Base-by-base conservation (phyloP, 2,113 vertebrate genomes). In the Campylomormyrus tamandua region DNA sequence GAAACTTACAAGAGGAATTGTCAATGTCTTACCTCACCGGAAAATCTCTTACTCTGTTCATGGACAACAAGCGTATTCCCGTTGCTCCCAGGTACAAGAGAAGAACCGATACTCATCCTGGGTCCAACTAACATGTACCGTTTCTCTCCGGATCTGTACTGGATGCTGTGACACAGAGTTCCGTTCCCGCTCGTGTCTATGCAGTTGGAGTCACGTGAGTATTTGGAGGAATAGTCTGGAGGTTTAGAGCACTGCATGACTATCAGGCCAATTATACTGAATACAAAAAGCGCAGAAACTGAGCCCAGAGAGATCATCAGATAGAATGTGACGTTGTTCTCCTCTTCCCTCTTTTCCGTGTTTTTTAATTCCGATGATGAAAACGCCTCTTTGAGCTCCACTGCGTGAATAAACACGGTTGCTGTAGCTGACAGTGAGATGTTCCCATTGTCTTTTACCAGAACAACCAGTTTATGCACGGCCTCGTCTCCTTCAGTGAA, bases 311-410 rank as follows among this genome's bases (percentile, higher is more conserved):
- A 58, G 6, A 58, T 58, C 53, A 58, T 58, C 1, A 58, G 53
- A 58, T 58, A 58, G 5, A 58, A 24, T 24, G 53, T 58, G 21
- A 24, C 0, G 53, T 58, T 2, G 53, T 24, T 58, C 53, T 24
- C 21, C 21, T 58, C 53, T 58, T 58, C 53, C 21, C 21, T 58
- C 53, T n/a, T n/a, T n/a, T 7, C 53, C 95, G 92, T 88, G 91
- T 95, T 1, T 58, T 24, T 58, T 0, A 24, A 0, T 24, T 58
- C 53, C 1, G 53, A 58, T 7, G 53, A 58, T 58, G 53, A 0
- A 58, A 58, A 58, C 6, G 53, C 53, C 21, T 58, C 21, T 58
- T 58, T 58, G 21, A 1, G 1, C 56, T 58, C 56, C 56, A 58
- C 56, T 58, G 56, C 56, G 6, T 58, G 21, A 24, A 58, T 58